Percentiles rank a stretch among this genome's conserved stretches.
Conservation (phyloP, 2,888 invertebrate genomes). For the Napeogenes inachia region DNA sequence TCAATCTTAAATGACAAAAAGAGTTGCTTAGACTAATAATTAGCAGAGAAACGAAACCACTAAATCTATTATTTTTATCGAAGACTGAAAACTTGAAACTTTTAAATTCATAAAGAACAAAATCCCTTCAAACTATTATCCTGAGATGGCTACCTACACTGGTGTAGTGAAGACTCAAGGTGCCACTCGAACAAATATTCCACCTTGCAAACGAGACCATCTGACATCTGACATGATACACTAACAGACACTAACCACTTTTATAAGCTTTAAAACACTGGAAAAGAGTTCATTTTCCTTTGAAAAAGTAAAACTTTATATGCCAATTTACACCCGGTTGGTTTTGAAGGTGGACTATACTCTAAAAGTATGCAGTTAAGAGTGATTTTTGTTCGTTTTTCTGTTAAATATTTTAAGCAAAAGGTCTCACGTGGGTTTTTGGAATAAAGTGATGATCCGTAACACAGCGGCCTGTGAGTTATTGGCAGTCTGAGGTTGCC, state of each 20-base stretch:
- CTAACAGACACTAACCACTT: constrained; percentile 27
- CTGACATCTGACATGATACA: constrained; percentile 38
- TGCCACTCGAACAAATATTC: constrained; percentile 60
- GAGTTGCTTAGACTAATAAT: no score
- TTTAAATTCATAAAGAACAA: not conserved
- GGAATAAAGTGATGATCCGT: constrained; percentile 33
- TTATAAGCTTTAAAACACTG: constrained; percentile 20
- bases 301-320: constrained; percentile 9
- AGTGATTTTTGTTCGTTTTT: not conserved
- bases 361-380: constrained; percentile 8
- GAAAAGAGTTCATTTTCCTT: constrained; percentile 25
- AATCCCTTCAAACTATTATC: constrained; percentile 2
- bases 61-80: no score
- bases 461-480: constrained; percentile 29
- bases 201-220: constrained; percentile 62
- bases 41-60: no score
- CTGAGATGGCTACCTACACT: not conserved
- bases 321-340: constrained; percentile 9
- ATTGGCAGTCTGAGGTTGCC: constrained; percentile 25
- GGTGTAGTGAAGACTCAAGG: constrained; percentile 33
- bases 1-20: no score
- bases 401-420: constrained; percentile 4
- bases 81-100: not conserved
- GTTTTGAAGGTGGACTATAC: constrained; percentile 1
- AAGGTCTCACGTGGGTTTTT: constrained; percentile 31